Conservation (phyloP, 2,797 vertebrate genomes). For the Melopsittacus undulatus region DNA sequence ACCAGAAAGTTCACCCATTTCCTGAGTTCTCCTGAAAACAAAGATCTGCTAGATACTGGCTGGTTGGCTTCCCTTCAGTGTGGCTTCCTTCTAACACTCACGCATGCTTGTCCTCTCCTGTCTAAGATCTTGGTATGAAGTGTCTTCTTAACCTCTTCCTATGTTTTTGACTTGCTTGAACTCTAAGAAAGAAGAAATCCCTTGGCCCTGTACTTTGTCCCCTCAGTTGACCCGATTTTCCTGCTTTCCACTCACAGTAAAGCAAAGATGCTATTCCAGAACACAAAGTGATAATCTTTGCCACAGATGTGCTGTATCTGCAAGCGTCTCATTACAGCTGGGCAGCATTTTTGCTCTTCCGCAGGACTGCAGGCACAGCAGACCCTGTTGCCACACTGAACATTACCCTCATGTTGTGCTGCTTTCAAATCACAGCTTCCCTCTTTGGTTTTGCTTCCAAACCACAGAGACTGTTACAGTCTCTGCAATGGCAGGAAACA, state of each 20-base stretch:
- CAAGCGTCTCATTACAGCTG: rapidly evolving
- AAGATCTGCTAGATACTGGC: not conserved
- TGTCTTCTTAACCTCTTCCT: not conserved
- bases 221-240: not conserved
- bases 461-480: not conserved
- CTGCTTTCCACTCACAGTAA: not conserved
- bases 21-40: not conserved
- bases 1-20: not conserved
- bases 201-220: not conserved
- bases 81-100: not conserved
- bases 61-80: not conserved
- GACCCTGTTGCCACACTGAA: not conserved
- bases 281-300: not conserved
- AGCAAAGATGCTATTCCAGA: not conserved
- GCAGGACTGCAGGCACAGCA: not conserved
- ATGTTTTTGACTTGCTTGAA: not conserved
- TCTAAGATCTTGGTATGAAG: not conserved
- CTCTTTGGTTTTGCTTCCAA: not conserved
- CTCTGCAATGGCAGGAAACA: not conserved
- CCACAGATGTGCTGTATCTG: rapidly evolving
- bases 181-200: not conserved
- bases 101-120: rapidly evolving
- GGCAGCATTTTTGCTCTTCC: not conserved
- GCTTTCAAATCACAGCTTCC: constrained; percentile 8
- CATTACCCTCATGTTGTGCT: not conserved